Evolutionary conservation across 2,888 invertebrate species (phyloP).

Genomic region (Sinopyrophorus schimmeli): DNA sequence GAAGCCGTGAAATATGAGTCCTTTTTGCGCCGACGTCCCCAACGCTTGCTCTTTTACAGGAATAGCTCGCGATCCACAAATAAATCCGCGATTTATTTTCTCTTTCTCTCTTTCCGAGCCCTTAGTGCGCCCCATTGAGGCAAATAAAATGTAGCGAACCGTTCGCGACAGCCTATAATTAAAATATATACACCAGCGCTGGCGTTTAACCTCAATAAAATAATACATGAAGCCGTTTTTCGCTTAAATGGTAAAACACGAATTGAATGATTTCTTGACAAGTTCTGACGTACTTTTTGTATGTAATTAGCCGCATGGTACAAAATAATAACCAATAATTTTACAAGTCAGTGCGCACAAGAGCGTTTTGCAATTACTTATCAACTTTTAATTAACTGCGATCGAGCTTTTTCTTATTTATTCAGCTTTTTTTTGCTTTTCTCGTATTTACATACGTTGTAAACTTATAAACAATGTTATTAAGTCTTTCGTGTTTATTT

Average conservation of each 20-base stretch:
- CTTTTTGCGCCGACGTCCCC: constrained; percentile 30
- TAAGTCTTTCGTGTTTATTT: too few species aligned
- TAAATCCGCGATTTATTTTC: constrained; percentile 10
- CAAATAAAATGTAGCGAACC: background rate
- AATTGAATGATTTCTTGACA: constrained; percentile 6
- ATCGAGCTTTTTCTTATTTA: background rate
- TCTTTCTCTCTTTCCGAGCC: too few species aligned
- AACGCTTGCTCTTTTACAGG: constrained; percentile 17
- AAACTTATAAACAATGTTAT: too few species aligned
- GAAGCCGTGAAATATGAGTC: constrained; percentile 50
- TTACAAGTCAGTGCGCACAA: constrained; percentile 11
- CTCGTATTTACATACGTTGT: too few species aligned
- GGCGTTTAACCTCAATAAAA: constrained; percentile 9
- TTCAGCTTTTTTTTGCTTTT: too few species aligned
- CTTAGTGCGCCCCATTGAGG: background rate
- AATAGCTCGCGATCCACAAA: constrained; percentile 18
- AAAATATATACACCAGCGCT: background rate
- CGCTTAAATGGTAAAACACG: constrained; percentile 4
- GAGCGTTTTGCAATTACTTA: constrained; percentile 8
- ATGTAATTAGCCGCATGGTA: background rate
- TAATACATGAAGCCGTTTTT: constrained; percentile 8
- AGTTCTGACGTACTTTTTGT: constrained; percentile 2
- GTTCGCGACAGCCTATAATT: background rate
- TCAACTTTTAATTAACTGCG: constrained; percentile 3
- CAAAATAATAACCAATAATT: constrained; percentile 10